These are phyloP conservation scores for Brachyhypopomus gauderio DNA, from an alignment of 2,113 vertebrate species.

Conservation along the genomic window DNA sequence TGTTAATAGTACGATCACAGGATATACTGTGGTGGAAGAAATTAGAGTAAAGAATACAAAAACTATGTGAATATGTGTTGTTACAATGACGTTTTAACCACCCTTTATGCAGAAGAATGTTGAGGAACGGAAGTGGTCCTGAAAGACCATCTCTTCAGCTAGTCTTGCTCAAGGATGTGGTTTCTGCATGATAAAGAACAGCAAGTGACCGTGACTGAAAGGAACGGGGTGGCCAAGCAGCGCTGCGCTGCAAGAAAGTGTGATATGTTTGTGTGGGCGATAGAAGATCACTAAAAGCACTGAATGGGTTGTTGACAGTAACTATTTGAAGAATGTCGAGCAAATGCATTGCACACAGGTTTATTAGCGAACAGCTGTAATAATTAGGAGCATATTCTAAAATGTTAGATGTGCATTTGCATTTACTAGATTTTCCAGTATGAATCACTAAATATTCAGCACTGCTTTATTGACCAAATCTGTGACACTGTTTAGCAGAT, in stretches of 20 bases:
- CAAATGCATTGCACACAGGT: background rate
- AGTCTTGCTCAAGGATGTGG: background rate
- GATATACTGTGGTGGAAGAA: background rate
- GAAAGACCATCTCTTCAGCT: background rate
- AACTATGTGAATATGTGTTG: background rate
- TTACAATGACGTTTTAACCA: constrained; percentile 5
- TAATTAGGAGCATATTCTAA: background rate
- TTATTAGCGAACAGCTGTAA: background rate
- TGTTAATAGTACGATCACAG: background rate
- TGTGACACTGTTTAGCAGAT: background rate
- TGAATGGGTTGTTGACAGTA: background rate
- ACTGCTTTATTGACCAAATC: background rate
- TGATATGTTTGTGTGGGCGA: background rate
- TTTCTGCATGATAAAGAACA: constrained; percentile 16
- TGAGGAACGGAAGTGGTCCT: background rate
- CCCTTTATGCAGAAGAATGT: background rate
- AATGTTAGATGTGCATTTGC: too few species aligned
- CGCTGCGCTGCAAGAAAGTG: background rate
- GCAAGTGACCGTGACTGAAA: constrained; percentile 11
- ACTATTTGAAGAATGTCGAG: background rate
- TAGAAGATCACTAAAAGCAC: background rate
- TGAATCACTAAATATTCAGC: too few species aligned
- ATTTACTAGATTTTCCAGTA: background rate
- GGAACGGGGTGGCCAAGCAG: background rate
- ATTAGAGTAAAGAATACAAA: background rate